Conservation (phyloP, 2,888 invertebrate species). For the Lordiphosa andalusiaca region DNA sequence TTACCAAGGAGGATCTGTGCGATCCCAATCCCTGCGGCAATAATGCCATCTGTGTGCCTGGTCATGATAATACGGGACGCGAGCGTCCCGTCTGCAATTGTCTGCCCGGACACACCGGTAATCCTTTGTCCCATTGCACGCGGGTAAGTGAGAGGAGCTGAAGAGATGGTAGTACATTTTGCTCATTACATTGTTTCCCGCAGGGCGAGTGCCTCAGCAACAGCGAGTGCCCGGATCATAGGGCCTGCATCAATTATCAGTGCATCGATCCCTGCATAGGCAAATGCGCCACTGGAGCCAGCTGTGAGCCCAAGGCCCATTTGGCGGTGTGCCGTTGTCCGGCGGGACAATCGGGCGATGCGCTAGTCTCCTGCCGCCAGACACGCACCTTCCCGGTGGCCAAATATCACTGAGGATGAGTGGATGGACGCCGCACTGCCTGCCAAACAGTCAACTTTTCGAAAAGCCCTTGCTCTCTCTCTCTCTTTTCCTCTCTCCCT, state of each 20-base stretch:
- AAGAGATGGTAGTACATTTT: not conserved
- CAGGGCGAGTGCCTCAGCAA: conserved; percentile 90
- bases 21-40: conserved; percentile 92
- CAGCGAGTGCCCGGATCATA: conserved; percentile 87
- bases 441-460: conserved; percentile 36
- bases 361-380: conserved; percentile 83
- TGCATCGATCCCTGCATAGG: conserved; percentile 88
- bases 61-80: conserved; percentile 89
- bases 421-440: conserved; percentile 54
- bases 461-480: not conserved
- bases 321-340: conserved; percentile 92
- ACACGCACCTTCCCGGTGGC: conserved; percentile 78
- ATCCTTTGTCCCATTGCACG: conserved; percentile 86
- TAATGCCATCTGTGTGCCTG: conserved; percentile 86
- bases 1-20: conserved; percentile 91
- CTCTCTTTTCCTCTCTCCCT: not conserved
- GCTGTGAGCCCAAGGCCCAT: conserved; percentile 88
- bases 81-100: conserved; percentile 94
- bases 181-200: not conserved
- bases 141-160: conserved; percentile 79
- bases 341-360: conserved; percentile 84
- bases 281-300: conserved; percentile 89
- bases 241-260: conserved; percentile 89
- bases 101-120: conserved; percentile 88
- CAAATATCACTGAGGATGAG: conserved; percentile 68